These are phyloP conservation scores for Cistogaster globosa DNA, from an alignment of 2,888 invertebrate genomes.

Conservation along the genomic window DNA sequence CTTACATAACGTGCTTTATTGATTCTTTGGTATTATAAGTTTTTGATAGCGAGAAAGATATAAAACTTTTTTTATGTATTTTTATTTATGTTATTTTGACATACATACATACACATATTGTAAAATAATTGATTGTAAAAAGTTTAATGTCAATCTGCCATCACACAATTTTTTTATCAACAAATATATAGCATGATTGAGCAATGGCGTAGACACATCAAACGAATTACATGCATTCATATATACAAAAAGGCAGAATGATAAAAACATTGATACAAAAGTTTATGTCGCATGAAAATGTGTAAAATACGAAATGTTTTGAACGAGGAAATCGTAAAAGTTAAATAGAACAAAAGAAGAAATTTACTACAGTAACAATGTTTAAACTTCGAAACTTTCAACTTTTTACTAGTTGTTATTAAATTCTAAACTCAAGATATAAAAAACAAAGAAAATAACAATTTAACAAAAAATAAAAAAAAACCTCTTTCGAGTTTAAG, in stretches of 20 bases:
- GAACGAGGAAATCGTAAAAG: neutral
- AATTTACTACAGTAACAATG: neutral
- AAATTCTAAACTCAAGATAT: too few relatives aligned
- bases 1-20: too few relatives aligned
- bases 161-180: neutral
- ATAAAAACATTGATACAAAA: neutral
- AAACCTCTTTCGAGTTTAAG: too few relatives aligned
- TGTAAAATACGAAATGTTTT: too few relatives aligned
- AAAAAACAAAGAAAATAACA: too few relatives aligned
- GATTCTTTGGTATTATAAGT: too few relatives aligned
- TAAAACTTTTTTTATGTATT: too few relatives aligned
- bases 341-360: neutral
- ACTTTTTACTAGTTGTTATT: too few relatives aligned
- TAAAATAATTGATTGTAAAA: neutral
- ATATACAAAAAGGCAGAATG: neutral
- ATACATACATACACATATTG: neutral
- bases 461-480: too few relatives aligned
- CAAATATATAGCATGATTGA: conserved; percentile 1
- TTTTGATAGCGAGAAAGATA: too few relatives aligned
- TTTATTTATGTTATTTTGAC: too few relatives aligned
- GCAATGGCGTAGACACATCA: neutral
- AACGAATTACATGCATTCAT: neutral
- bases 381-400: too few relatives aligned
- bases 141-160: neutral
- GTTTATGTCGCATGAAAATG: neutral